A percentile compares a stretch with the other conserved stretches of the same genome.
Conservation (phyloP, 2,888 invertebrate genomes). For the Watsonalla cultraria region DNA sequence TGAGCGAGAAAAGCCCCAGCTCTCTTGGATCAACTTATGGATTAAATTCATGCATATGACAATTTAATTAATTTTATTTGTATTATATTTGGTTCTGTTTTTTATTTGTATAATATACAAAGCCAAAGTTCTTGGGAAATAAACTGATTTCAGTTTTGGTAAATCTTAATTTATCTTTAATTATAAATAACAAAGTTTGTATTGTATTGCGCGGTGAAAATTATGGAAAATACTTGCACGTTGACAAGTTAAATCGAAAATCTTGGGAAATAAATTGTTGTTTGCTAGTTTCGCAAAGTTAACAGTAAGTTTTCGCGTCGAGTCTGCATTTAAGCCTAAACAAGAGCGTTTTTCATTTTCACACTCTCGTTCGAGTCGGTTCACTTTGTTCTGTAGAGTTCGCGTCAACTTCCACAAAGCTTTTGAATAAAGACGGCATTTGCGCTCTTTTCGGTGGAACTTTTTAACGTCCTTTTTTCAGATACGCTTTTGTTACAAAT, state of each 20-base stretch:
- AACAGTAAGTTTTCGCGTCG: conserved; percentile 28
- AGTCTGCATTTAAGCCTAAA: conserved; percentile 39
- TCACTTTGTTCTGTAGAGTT: conserved; percentile 27
- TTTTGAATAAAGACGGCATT: conserved; percentile 52
- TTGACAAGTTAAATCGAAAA: conserved; percentile 26
- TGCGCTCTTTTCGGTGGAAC: conserved; percentile 42
- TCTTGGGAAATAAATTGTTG: conserved; percentile 20
- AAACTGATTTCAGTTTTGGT: too few species aligned
- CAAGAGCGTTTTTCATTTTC: conserved; percentile 50
- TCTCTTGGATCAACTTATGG: too few species aligned
- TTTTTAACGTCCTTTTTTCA: conserved; percentile 34
- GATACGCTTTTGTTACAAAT: conserved; percentile 27
- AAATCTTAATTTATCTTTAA: not conserved
- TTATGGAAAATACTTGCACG: conserved; percentile 2
- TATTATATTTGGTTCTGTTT: too few species aligned
- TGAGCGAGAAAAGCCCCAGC: too few species aligned
- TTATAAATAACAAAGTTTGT: not conserved
- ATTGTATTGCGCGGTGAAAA: not conserved
- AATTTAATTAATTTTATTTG: too few species aligned
- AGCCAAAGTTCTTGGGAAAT: too few species aligned
- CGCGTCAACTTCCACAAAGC: conserved; percentile 52
- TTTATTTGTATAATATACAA: too few species aligned
- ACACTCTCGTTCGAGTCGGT: conserved; percentile 32
- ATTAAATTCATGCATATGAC: too few species aligned
- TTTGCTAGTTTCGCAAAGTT: conserved; percentile 30